Evolutionary conservation across 2,888 invertebrate genomes (phyloP), one percentile per base, ranked within the genome.

Genomic region (Notodonta dromedarius): DNA sequence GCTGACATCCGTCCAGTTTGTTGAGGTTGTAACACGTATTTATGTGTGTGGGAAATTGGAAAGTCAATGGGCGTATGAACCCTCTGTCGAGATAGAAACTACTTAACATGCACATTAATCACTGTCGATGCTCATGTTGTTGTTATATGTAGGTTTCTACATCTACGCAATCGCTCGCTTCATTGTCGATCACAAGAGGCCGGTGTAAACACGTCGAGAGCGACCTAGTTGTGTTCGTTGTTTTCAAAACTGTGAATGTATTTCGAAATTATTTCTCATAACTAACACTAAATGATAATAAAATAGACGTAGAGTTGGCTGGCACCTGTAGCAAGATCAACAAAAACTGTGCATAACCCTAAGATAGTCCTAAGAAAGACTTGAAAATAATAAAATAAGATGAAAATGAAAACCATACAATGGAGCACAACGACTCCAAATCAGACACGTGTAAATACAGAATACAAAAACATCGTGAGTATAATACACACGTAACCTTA

Each of bases 41-140:
- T n/a, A n/a, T 16, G 76, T 69, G 67, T 76, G 78, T 82, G 82
- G 76, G 80, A 83, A 81, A 78, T 78, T 76, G 70, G 84, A 84
- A 84, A 84, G 85, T 78, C 74, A 70, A 76, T 70, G 73, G 67
- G 64, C 62, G 62, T 68, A 58, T 51, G 52, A 64, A 54, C 59
- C 61, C 24, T 24, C 24, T 2, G 1, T 24, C 61, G 64, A 63
- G 51, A 64, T 67, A 67, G 61, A 72, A 65, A 69, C 66, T 63
- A 55, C 57, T 67, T 63, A 65, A 65, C 62, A 59, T 62, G 61
- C 39, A 55, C 64, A 64, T 69, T 68, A 67, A 76, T 70, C 61
- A 69, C 58, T 59, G 35, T 8, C 16, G 58, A 40, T 59, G 59
- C 66, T 60, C 51, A 61, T 39, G 44, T 46, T 57, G 60, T 39